phyloP scores from a whole-genome alignment of 1,140 invertebrate genomes.

The Drosophila pandora region DNA sequence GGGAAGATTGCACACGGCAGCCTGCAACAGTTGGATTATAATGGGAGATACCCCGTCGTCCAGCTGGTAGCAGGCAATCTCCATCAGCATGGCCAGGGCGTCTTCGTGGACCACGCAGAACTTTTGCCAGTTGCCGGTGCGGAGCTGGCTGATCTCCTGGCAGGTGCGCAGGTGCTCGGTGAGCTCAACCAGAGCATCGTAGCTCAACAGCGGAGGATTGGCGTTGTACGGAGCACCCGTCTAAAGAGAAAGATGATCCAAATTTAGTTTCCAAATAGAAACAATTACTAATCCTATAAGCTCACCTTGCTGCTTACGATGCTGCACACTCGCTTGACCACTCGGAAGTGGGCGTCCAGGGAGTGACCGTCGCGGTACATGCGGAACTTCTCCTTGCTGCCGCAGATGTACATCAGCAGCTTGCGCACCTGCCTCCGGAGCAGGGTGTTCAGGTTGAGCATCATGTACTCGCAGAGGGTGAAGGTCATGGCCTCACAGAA shows the following conservation, averaged over 20 bases:
- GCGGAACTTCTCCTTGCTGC: conserved; percentile 97
- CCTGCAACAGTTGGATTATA: conserved; percentile 94
- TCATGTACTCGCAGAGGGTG: conserved; percentile 97
- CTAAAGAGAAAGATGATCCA: conserved; percentile 21
- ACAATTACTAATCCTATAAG: neutral
- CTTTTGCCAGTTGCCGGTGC: conserved; percentile 98
- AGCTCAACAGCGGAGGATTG: conserved; percentile 87
- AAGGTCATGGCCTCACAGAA: conserved; percentile 95
- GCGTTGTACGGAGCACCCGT: conserved; percentile 82
- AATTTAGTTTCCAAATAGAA: too few relatives aligned
- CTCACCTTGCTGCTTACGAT: conserved; percentile 83
- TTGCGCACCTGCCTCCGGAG: conserved; percentile 93
- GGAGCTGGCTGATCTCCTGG: conserved; percentile 94
- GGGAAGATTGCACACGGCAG: conserved; percentile 89
- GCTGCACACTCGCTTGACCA: conserved; percentile 84
- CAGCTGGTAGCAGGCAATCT: conserved; percentile 90
- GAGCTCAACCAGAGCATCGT: conserved; percentile 95
- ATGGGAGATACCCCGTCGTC: conserved; percentile 97
- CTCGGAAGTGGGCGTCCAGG: conserved; percentile 91
- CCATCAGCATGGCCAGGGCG: conserved; percentile 91
- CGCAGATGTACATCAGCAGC: conserved; percentile 95
- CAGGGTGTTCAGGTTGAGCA: conserved; percentile 93
- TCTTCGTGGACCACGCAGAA: conserved; percentile 92
- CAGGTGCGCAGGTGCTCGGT: conserved; percentile 98
- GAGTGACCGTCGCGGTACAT: conserved; percentile 97